Percentiles rank a stretch among this genome's conserved stretches.
Evolutionary conservation across 1,140 invertebrate species (phyloP).

Genomic region (Aleiodes sp.): DNA sequence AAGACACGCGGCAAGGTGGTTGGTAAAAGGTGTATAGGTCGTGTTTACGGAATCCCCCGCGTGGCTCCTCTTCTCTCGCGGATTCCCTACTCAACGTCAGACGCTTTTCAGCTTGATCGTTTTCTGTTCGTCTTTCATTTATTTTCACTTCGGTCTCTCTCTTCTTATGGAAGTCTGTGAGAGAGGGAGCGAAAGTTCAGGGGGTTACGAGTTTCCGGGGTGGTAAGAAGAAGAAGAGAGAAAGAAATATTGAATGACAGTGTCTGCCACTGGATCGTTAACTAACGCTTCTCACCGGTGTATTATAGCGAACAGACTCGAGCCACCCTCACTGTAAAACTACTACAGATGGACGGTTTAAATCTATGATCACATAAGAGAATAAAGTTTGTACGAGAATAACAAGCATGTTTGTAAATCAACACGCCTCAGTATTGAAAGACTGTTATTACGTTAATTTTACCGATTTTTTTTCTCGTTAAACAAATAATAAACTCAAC

Average conservation of each 20-base stretch:
- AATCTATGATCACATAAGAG: too few species aligned
- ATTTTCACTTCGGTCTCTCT: neutral
- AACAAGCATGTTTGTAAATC: too few species aligned
- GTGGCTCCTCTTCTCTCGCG: conserved; percentile 19
- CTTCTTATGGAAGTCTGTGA: neutral
- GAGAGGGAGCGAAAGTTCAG: neutral
- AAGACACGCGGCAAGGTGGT: conserved; percentile 16
- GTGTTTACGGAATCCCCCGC: conserved; percentile 34
- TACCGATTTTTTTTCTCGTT: too few species aligned
- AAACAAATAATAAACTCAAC: neutral
- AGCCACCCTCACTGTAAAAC: neutral
- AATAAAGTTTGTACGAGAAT: too few species aligned
- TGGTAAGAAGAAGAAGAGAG: neutral
- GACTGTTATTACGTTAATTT: too few species aligned
- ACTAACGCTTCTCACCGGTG: conserved; percentile 6
- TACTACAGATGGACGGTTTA: too few species aligned
- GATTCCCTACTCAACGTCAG: conserved; percentile 3
- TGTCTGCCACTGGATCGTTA: conserved; percentile 15
- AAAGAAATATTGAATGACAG: conserved; percentile 14
- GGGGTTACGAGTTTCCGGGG: conserved; percentile 13
- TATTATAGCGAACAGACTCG: conserved; percentile 1
- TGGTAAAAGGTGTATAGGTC: conserved; percentile 28
- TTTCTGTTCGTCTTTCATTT: neutral
- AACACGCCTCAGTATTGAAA: too few species aligned
- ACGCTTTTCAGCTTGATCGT: conserved; percentile 8